Percentiles rank a stretch among this genome's conserved stretches.
Evolutionary conservation across 2,113 vertebrate genomes (phyloP).

Genomic region (Rhynchomys soricoides): DNA sequence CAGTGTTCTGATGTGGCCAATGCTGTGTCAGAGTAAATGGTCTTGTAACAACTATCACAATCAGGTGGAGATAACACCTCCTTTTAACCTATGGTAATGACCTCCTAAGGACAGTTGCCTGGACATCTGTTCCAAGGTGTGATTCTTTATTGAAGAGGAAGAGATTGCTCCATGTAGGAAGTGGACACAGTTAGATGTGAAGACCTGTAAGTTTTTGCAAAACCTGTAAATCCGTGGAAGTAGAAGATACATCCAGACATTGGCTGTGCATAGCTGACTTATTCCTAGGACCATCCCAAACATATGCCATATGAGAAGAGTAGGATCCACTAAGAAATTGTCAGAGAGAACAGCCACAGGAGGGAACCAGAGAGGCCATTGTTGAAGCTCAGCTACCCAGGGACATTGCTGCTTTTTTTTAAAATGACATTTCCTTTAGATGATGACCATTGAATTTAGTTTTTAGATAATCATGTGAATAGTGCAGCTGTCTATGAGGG

Average conservation of each 20-base stretch:
- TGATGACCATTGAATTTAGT: constrained; percentile 5
- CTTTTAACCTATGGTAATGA: neutral
- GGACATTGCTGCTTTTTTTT: neutral
- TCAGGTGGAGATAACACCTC: neutral
- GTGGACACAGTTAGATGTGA: neutral
- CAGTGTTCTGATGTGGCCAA: neutral
- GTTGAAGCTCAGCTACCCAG: neutral
- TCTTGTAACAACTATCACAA: neutral
- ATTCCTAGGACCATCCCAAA: neutral
- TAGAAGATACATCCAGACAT: no score
- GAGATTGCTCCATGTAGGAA: neutral
- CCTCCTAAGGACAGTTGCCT: neutral
- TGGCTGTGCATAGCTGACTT: neutral
- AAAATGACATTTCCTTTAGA: neutral
- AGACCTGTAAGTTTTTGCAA: neutral
- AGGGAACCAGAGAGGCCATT: neutral
- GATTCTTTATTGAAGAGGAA: neutral
- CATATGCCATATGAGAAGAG: no score
- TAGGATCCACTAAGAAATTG: neutral
- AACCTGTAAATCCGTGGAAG: neutral
- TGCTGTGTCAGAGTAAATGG: neutral
- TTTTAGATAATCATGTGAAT: constrained; percentile 18
- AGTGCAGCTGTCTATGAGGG: neutral
- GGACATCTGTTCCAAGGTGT: neutral
- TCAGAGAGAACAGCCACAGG: neutral